phyloP scores from a whole-genome alignment of 2,113 vertebrate species.

The Tupaia chinensis region DNA sequence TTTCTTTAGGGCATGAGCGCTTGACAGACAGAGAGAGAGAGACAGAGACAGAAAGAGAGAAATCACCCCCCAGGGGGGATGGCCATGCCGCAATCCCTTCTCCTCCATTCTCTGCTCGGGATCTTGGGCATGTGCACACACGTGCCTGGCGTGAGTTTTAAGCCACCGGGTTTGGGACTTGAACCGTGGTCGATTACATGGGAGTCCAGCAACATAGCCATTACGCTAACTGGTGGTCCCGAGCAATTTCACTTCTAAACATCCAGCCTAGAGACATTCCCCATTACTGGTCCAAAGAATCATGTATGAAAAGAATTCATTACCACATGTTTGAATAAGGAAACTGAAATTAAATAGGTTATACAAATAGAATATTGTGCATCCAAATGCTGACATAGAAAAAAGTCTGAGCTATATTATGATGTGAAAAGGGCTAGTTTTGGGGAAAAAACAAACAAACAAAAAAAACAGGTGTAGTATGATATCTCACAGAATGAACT shows the following conservation, averaged over 20 bases:
- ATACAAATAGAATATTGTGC: neutral
- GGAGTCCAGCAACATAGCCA: too few relatives aligned
- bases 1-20: too few relatives aligned
- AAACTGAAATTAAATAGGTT: neutral
- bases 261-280: slow-evolving; percentile 7
- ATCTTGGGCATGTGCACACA: too few relatives aligned
- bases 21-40: too few relatives aligned
- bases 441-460: neutral
- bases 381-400: neutral
- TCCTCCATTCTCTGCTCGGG: too few relatives aligned
- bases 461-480: neutral
- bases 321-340: neutral
- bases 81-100: too few relatives aligned
- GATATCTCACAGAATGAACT: neutral
- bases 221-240: too few relatives aligned
- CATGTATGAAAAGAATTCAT: neutral
- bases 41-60: too few relatives aligned
- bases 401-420: neutral
- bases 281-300: neutral
- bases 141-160: too few relatives aligned
- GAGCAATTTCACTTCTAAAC: neutral
- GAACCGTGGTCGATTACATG: too few relatives aligned
- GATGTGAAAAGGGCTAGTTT: neutral
- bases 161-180: too few relatives aligned
- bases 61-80: too few relatives aligned